Evolutionary conservation across 2,888 invertebrate species (phyloP).

Genomic region (Fabriciana adippe): DNA sequence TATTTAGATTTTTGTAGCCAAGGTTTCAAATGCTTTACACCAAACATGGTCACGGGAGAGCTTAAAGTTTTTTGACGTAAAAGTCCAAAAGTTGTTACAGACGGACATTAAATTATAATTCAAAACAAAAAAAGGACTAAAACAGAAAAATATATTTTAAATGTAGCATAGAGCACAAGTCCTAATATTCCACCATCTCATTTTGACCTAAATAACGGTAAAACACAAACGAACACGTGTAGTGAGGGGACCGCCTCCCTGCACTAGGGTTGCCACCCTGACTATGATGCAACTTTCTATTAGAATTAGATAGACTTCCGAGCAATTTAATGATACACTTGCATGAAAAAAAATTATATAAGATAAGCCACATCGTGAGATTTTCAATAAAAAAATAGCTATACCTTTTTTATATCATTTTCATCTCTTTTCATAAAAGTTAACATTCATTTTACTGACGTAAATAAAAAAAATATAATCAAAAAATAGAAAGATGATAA

Average conservation of each 20-base stretch:
- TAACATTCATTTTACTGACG: no score
- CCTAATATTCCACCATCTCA: slow-evolving; percentile 33
- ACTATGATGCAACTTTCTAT: slow-evolving; percentile 1
- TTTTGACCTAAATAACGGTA: slow-evolving; percentile 38
- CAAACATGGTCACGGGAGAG: no score
- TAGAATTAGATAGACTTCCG: slow-evolving; percentile 3
- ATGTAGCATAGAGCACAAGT: slow-evolving; percentile 17
- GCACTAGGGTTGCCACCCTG: slow-evolving; percentile 25
- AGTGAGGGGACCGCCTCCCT: slow-evolving; percentile 32
- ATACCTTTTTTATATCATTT: no score
- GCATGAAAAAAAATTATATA: neutral
- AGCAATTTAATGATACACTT: neutral
- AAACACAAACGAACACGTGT: slow-evolving; percentile 35
- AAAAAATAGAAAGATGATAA: neutral
- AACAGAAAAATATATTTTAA: slow-evolving; percentile 8
- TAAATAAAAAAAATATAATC: neutral
- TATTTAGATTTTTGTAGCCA: no score
- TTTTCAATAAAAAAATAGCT: no score
- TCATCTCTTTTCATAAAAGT: no score
- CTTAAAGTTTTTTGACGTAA: neutral
- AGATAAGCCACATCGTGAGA: no score
- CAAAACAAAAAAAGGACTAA: neutral
- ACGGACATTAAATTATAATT: neutral
- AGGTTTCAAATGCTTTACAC: no score
- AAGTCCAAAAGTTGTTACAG: neutral